Conservation (phyloP, 2,113 vertebrate species). For the Colossoma macropomum region DNA sequence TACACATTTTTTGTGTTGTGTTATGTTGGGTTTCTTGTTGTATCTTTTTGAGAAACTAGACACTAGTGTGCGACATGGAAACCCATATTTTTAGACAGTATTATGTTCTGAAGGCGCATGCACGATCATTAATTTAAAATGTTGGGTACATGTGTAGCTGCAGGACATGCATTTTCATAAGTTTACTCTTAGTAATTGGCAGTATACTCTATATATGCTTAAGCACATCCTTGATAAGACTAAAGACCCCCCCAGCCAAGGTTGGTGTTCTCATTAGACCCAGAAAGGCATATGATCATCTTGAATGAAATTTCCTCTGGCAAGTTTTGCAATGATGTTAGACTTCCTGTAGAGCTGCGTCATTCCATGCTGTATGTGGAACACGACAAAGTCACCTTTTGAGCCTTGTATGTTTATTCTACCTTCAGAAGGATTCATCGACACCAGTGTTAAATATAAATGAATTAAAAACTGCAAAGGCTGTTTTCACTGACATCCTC, state of each 20-base stretch:
- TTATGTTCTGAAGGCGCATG: neutral
- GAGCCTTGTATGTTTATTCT: neutral
- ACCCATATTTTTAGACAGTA: no score
- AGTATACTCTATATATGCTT: slow-evolving; percentile 1
- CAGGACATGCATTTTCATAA: neutral
- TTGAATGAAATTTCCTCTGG: neutral
- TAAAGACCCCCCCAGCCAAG: neutral
- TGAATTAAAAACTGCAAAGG: no score
- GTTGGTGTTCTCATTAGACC: neutral
- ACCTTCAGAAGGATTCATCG: neutral
- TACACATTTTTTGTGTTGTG: neutral
- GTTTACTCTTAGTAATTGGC: neutral
- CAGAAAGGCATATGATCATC: slow-evolving; percentile 3
- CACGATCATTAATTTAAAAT: neutral
- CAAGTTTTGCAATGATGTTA: neutral
- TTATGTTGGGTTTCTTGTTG: no score
- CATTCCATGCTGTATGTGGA: neutral
- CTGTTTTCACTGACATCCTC: no score
- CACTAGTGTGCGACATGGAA: no score
- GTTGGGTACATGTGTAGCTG: neutral
- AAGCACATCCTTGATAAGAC: neutral
- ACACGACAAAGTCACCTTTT: neutral
- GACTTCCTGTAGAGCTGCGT: neutral
- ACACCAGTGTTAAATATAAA: neutral
- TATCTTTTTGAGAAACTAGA: no score